Percentiles rank a stretch among this genome's conserved stretches.
Evolutionary conservation across 2,888 invertebrate species (phyloP).

Genomic region (Abrostola tripartita): DNA sequence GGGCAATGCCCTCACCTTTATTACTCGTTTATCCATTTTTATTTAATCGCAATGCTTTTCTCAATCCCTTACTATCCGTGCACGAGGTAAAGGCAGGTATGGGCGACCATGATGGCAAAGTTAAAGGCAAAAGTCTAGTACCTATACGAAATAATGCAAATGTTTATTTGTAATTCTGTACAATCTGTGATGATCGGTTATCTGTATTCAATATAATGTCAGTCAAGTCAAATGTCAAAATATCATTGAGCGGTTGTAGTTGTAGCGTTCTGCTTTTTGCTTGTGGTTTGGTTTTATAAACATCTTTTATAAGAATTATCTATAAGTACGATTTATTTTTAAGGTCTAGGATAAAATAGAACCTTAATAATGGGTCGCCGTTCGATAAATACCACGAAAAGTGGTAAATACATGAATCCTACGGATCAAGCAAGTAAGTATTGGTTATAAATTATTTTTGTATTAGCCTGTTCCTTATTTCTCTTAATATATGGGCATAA

Average conservation of each 20-base stretch:
- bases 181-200: background rate
- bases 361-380: constrained; percentile 95
- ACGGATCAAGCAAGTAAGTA: constrained; percentile 99
- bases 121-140: background rate
- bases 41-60: too few species aligned
- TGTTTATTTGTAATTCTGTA: background rate
- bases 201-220: background rate
- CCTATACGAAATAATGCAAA: background rate
- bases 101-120: too few species aligned
- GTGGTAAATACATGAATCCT: constrained; percentile 99
- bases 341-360: constrained; percentile 21
- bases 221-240: background rate
- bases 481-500: background rate
- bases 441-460: constrained; percentile 36
- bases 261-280: background rate
- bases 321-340: constrained; percentile 1
- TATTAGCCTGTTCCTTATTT: background rate
- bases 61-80: too few species aligned
- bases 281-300: background rate
- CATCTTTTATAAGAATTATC: background rate
- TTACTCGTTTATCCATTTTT: too few species aligned
- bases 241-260: constrained; percentile 4
- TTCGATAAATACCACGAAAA: constrained; percentile 99
- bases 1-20: too few species aligned
- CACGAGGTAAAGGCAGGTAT: too few species aligned